Evolutionary conservation across 2,888 invertebrate genomes (phyloP), one percentile per base, ranked within the genome.

Genomic region (Epsilonema sp.): DNA sequence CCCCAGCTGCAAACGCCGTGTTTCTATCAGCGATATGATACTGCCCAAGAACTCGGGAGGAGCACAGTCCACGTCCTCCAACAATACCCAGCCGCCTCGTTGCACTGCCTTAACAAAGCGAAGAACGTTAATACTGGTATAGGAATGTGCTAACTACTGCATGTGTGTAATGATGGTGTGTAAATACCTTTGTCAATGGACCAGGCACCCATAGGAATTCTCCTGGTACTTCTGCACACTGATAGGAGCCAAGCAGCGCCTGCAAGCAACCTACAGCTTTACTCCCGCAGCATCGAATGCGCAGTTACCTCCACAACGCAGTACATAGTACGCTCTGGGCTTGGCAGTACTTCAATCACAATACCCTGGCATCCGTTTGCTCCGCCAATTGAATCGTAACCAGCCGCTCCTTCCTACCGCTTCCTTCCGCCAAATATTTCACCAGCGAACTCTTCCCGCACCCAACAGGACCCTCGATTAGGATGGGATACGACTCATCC

Each of bases 141-240:
- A 25, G 54, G 40, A 5, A 25, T 23, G 22, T 26, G 25, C 25
- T 3, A 11, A 11, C 4, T 5, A 13, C 13, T 43, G 3, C 20
- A 43, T 16, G 4, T 21, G 13, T 8, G 3, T 16, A 25, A 11
- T 13, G 19, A 39, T 42, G 39, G 3, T 22, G 4, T 16, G 4
- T 20, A 3, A 22, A 16, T 16, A 19, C 19, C 23, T 4, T 4
- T 4, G 43, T 43, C 19, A 45, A 5, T 19, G 86, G 80, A n/a
- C 92, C 92, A 1, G 90, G 80, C 56, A 82, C 77, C 94, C 94
- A 97, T 21, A 86, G 70, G 71, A 97, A 97, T 68, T 97, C 87
- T 16, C 97, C 97, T 0, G 92, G 92, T 43, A 90, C 75, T 64
- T 92, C 90, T 0, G 94, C 90, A 63, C 92, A 94, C 54, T 82